Evolutionary conservation across 2,888 invertebrate genomes (phyloP).

Genomic region (Mallateleia sp.): DNA sequence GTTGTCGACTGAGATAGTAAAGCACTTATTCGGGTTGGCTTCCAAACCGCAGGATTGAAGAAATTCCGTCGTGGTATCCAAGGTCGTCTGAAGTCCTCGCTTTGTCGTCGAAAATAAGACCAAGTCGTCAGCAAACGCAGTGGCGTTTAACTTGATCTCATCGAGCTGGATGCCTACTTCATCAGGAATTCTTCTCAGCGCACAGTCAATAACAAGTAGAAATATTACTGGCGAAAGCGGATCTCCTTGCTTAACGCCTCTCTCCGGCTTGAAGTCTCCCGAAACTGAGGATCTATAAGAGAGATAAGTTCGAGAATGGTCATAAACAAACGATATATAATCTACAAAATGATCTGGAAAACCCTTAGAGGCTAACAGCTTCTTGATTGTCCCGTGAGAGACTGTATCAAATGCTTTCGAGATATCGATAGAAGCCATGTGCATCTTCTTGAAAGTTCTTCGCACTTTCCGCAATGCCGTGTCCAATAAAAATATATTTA

Average conservation of each 20-base stretch:
- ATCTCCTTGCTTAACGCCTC: slow-evolving; percentile 38
- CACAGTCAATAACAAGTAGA: neutral
- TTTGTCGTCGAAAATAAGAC: slow-evolving; percentile 45
- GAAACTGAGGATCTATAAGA: neutral
- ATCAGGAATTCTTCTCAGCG: neutral
- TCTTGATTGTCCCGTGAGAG: neutral
- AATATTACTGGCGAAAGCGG: slow-evolving; percentile 3
- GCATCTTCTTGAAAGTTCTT: slow-evolving; percentile 46
- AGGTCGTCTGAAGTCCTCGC: slow-evolving; percentile 83
- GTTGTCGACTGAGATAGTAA: slow-evolving; percentile 77
- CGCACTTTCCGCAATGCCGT: slow-evolving; percentile 52
- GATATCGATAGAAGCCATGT: slow-evolving; percentile 16
- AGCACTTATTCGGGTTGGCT: slow-evolving; percentile 81
- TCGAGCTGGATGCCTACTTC: slow-evolving; percentile 42
- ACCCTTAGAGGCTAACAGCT: neutral
- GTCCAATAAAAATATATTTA: slow-evolving; percentile 42
- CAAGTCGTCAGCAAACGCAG: slow-evolving; percentile 68
- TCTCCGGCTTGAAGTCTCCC: neutral
- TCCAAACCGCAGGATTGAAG: slow-evolving; percentile 79
- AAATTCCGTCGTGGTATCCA: slow-evolving; percentile 59
- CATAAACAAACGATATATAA: too few species aligned
- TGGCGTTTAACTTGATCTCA: neutral
- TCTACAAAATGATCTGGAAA: neutral
- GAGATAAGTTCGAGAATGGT: neutral
- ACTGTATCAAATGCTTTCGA: slow-evolving; percentile 30